These are phyloP conservation scores for Hylaea fasciaria DNA, from an alignment of 2,888 invertebrate genomes.

Conservation along the genomic window DNA sequence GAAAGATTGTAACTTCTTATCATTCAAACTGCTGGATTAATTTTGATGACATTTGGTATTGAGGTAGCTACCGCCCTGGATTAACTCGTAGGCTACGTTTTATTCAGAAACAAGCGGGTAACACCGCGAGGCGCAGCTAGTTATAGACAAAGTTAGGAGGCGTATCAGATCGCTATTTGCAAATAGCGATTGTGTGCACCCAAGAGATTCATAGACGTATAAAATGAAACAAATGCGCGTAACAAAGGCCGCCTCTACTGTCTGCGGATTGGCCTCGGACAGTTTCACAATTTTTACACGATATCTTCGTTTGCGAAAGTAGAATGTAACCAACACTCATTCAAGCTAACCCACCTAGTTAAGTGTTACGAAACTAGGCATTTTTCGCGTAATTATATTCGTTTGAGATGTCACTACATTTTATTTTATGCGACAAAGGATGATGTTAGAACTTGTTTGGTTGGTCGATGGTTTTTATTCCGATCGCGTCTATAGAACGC, in stretches of 20 bases:
- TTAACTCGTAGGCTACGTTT: too few relatives aligned
- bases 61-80: too few relatives aligned
- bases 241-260: constrained; percentile 58
- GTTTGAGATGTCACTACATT: constrained; percentile 22
- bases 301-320: constrained; percentile 78
- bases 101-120: too few relatives aligned
- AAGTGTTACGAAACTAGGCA: constrained; percentile 53
- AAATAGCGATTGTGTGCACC: constrained; percentile 30
- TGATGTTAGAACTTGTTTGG: constrained; percentile 10
- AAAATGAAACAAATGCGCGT: constrained; percentile 61
- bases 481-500: background rate
- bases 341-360: constrained; percentile 52
- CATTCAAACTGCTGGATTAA: too few relatives aligned
- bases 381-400: constrained; percentile 46
- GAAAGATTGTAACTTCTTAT: too few relatives aligned
- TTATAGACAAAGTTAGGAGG: background rate
- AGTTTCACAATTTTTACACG: constrained; percentile 74
- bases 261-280: constrained; percentile 57
- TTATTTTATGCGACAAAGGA: constrained; percentile 3
- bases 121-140: too few relatives aligned
- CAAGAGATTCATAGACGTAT: constrained; percentile 40
- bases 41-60: too few relatives aligned
- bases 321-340: constrained; percentile 63
- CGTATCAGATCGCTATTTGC: constrained; percentile 26
- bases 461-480: constrained; percentile 12